phyloP scores from a whole-genome alignment of 37 sponge, comb jelly and placozoan species.

The Tethya wilhelma region DNA sequence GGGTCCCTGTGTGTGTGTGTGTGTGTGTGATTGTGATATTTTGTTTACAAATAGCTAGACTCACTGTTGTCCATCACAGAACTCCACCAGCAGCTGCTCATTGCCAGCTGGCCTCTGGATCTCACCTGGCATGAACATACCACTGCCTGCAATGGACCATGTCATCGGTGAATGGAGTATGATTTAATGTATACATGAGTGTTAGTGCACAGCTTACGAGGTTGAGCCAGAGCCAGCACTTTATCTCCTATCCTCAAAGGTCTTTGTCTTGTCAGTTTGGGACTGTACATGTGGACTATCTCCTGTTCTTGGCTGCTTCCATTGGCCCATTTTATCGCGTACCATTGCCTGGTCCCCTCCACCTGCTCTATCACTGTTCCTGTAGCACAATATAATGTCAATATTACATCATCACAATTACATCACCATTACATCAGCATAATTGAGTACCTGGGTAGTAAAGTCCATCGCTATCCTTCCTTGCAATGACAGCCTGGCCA shows the following conservation, averaged over 20 bases:
- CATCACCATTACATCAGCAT: not conserved
- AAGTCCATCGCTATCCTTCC: constrained; percentile 56
- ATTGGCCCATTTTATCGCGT: constrained; percentile 38
- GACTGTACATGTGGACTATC: constrained; percentile 64
- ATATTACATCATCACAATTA: not conserved
- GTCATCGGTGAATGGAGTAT: not conserved
- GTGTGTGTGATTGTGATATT: not conserved
- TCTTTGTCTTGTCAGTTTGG: constrained; percentile 27
- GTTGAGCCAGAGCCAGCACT: constrained; percentile 62
- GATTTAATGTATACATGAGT: not conserved
- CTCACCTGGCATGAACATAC: constrained; percentile 48
- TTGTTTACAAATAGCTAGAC: not conserved
- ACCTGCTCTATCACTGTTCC: constrained; percentile 46
- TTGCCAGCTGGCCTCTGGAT: not conserved
- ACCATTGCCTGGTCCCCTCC: constrained; percentile 4
- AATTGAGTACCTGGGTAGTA: constrained; percentile 60
- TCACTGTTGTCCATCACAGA: constrained; percentile 63
- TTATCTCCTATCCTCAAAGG: constrained; percentile 51
- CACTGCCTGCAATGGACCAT: not conserved
- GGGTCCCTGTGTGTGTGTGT: constrained; percentile 20
- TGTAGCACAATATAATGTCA: constrained; percentile 5
- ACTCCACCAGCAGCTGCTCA: constrained; percentile 32
- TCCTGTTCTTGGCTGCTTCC: constrained; percentile 28
- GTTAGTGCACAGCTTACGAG: constrained; percentile 15
- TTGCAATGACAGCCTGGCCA: constrained; percentile 59